Base-by-base conservation (phyloP, 92 coral and sea anemone species). In the Pocillopora grandis region DNA sequence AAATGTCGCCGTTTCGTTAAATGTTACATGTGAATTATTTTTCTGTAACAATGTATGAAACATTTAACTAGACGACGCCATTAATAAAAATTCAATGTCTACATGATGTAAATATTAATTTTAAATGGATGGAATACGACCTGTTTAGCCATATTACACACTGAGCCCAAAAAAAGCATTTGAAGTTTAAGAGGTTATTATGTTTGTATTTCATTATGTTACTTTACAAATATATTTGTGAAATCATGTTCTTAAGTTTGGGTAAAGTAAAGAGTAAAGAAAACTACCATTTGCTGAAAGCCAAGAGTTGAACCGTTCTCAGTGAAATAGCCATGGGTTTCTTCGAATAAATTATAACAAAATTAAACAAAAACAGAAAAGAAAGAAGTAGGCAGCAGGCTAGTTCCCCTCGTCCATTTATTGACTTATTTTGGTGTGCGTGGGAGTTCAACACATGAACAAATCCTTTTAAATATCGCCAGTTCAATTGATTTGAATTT, bases 361-460 rank as follows among this genome's bases (percentile, higher is more conserved):
- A 27, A 27, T 27, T 0, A 27, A 27, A 27, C 31, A 27, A 27
- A 27, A 27, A 27, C 31, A 27, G 10, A 64, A 64, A 64, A 27
- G n/a, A 36, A 68, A 1, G 36, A 69, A 31, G 31, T 36, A 27
- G 31, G 31, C 73, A 69, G 15, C 61, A 9, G 10, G 61, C 10
- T 12, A 12, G 18, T 16, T 70, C 14, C 42, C n/a, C 55, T 23
- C 56, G 36, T n/a, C 18, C 11, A 36, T 70, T 70, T 14, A 37
- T 3, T 16, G 56, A 42, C 52, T 42, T 3, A 42, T 42, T 16
- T 70, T 11, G 49, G 49, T 35, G 14, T 11, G 36, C 75, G 55
- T 70, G 75, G 75, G 75, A 70, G 36, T 37, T 35, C 0, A 70
- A 70, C 75, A 70, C 9, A 20, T 70, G 75, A 70, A 35, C 17